Conservation (phyloP, 2,888 invertebrate genomes). For the Myathropa florea region DNA sequence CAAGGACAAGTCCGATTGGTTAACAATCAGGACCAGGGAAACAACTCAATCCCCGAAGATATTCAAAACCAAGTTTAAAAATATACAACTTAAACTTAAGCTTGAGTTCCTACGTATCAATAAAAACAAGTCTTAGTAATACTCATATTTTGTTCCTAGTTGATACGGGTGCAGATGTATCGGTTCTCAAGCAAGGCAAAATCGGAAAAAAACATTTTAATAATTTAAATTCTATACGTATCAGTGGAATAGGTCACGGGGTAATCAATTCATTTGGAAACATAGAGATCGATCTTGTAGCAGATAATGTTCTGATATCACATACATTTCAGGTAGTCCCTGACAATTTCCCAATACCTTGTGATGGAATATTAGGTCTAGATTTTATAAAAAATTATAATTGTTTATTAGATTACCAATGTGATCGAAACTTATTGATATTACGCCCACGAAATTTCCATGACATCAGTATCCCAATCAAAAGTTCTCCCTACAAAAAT, state of each 20-base stretch:
- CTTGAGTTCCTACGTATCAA: constrained; percentile 19
- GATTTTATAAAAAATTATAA: neutral
- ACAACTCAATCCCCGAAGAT: too few relatives aligned
- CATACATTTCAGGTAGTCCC: constrained; percentile 4
- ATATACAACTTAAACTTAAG: constrained; percentile 23
- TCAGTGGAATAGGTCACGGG: constrained; percentile 9
- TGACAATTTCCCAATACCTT: constrained; percentile 9
- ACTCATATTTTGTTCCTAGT: constrained; percentile 14
- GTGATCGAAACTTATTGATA: neutral
- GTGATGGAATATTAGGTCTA: neutral
- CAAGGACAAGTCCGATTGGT: constrained; percentile 16
- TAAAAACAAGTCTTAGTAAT: neutral
- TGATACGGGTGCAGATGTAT: constrained; percentile 43
- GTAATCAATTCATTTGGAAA: too few relatives aligned
- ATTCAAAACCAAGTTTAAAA: too few relatives aligned
- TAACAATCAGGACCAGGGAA: constrained; percentile 10
- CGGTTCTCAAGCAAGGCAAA: neutral
- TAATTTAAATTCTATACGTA: neutral
- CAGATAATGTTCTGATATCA: neutral
- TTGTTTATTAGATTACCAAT: neutral
- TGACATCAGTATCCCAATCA: neutral
- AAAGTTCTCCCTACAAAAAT: too few relatives aligned
- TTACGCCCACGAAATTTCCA: neutral
- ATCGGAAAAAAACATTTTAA: neutral
- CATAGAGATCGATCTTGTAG: too few relatives aligned